Conservation (phyloP, 2,113 vertebrate species). For the Eubucco bourcierii region DNA sequence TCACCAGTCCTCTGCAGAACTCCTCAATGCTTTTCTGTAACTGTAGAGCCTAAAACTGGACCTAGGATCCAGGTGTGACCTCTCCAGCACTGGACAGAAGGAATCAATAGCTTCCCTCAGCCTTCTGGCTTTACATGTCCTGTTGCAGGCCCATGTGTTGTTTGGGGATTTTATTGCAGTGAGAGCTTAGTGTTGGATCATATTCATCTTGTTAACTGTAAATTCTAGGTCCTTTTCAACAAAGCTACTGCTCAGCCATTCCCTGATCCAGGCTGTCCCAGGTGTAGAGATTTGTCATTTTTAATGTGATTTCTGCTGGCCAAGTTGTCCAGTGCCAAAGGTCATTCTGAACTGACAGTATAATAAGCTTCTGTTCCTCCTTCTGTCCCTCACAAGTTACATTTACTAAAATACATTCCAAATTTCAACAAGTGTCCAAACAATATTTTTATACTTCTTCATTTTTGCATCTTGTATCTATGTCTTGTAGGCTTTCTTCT, state of each 20-base stretch:
- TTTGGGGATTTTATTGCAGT: not conserved
- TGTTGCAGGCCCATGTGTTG: not conserved
- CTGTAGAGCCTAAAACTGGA: not conserved
- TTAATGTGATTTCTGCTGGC: not conserved
- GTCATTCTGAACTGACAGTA: not conserved
- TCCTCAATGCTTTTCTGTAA: not conserved
- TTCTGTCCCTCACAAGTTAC: not conserved
- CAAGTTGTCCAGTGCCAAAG: not conserved
- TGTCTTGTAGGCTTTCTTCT: not conserved
- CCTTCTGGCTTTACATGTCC: not conserved
- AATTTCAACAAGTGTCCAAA: not conserved
- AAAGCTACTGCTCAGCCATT: not conserved
- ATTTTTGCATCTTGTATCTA: not conserved
- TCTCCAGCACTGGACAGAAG: not conserved
- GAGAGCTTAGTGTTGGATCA: not conserved
- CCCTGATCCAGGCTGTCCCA: not conserved
- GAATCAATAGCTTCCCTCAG: not conserved
- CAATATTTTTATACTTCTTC: not conserved
- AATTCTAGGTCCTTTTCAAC: not conserved
- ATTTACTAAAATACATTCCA: not conserved
- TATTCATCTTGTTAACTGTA: not conserved
- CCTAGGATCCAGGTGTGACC: not conserved
- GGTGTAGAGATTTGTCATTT: not conserved
- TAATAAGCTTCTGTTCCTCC: not conserved
- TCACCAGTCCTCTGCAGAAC: not conserved